Evolutionary conservation across 2,888 invertebrate genomes (phyloP).

Genomic region (Eretmocerus hayati): DNA sequence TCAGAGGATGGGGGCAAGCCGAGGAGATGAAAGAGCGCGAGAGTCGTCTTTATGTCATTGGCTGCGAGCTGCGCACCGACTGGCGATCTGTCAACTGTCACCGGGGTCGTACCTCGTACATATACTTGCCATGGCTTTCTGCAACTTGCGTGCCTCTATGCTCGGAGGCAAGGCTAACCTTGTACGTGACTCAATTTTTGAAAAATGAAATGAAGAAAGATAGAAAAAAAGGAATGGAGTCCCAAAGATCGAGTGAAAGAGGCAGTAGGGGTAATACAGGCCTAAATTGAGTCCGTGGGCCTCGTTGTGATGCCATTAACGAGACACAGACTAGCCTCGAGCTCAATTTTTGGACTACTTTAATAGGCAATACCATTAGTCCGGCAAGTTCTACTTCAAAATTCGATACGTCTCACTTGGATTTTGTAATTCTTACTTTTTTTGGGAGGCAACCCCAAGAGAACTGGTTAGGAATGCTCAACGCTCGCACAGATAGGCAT

Average conservation of each 20-base stretch:
- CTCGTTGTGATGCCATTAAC: conserved; percentile 20
- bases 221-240: neutral
- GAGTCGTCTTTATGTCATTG: conserved; percentile 17
- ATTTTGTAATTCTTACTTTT: too few relatives aligned
- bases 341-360: too few relatives aligned
- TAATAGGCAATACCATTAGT: too few relatives aligned
- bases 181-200: conserved; percentile 17
- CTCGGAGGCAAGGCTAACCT: neutral
- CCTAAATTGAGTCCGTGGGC: conserved; percentile 15
- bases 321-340: neutral
- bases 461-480: too few relatives aligned
- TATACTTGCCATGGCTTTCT: neutral
- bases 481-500: too few relatives aligned
- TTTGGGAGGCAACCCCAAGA: too few relatives aligned
- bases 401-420: too few relatives aligned
- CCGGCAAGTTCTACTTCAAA: too few relatives aligned
- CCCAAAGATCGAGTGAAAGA: conserved; percentile 3
- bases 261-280: neutral
- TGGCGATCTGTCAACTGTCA: conserved; percentile 14
- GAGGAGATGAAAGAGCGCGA: neutral
- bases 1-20: neutral
- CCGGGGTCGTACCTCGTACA: neutral
- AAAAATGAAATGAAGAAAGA: neutral
- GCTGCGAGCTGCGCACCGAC: neutral
- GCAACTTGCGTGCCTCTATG: neutral